Evolutionary conservation across 2,113 vertebrate species (phyloP).

Genomic region (Bombycilla garrulus): DNA sequence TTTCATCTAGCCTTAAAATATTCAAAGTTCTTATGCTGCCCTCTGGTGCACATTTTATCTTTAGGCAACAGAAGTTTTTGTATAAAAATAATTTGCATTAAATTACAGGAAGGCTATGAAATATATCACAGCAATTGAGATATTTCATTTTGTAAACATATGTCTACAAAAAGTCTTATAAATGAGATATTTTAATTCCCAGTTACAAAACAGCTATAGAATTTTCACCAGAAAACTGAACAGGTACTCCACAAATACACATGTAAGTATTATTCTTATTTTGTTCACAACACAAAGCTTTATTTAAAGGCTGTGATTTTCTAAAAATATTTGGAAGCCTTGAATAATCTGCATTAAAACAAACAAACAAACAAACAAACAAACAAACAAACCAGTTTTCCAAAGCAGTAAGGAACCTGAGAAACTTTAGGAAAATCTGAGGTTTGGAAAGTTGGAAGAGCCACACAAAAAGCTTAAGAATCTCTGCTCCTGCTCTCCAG

Average conservation of each 20-base stretch:
- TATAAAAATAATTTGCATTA: neutral
- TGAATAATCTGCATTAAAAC: neutral
- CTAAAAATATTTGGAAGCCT: neutral
- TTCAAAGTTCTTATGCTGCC: slow-evolving; percentile 60
- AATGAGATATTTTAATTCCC: neutral
- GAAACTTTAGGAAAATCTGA: slow-evolving; percentile 31
- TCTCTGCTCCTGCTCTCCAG: neutral
- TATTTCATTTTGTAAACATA: neutral
- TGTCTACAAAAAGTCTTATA: neutral
- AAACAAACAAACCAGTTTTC: neutral
- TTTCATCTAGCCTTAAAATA: neutral
- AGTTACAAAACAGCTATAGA: neutral
- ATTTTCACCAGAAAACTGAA: neutral
- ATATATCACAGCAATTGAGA: neutral
- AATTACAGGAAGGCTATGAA: neutral
- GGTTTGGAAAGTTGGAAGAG: neutral
- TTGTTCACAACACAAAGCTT: neutral
- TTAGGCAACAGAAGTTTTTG: neutral
- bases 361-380: neutral
- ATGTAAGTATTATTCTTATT: neutral
- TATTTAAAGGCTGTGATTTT: neutral
- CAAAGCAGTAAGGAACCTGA: neutral
- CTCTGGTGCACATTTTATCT: slow-evolving; percentile 50
- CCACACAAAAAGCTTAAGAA: neutral
- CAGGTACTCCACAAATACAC: neutral